Conservation (phyloP, 2,797 vertebrate genomes). For the Acanthurus lineatus region DNA sequence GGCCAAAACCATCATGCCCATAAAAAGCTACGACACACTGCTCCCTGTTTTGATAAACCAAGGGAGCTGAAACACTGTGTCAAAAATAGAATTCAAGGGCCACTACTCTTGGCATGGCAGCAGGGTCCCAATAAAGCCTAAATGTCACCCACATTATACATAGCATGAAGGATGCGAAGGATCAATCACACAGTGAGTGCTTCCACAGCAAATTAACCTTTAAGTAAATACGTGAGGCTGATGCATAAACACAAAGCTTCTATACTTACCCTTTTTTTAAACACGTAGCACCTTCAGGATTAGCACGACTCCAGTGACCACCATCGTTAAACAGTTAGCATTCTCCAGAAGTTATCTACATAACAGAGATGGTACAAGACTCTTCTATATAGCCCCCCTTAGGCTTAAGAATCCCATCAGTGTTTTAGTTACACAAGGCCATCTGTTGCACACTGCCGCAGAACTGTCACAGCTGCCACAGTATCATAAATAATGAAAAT, state of each 20-base stretch:
- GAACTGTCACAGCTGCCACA: conserved; percentile 35
- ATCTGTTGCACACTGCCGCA: conserved; percentile 57
- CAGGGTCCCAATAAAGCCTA: conserved; percentile 66
- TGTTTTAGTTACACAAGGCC: conserved; percentile 35
- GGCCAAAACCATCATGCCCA: conserved; percentile 64
- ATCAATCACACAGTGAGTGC: conserved; percentile 69
- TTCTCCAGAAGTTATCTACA: conserved; percentile 32
- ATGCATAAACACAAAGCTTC: conserved; percentile 56
- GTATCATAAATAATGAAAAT: conserved; percentile 51
- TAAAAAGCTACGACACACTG: conserved; percentile 64
- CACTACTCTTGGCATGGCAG: conserved; percentile 49
- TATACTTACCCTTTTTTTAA: conserved; percentile 33
- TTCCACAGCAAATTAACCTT: conserved; percentile 76
- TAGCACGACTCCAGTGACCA: not conserved
- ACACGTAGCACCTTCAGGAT: conserved; percentile 25
- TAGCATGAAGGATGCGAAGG: conserved; percentile 42
- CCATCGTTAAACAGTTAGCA: conserved; percentile 32
- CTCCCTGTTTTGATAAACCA: conserved; percentile 61
- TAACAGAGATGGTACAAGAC: conserved; percentile 9
- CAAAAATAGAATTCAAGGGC: conserved; percentile 68
- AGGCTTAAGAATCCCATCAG: conserved; percentile 36
- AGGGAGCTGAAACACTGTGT: conserved; percentile 61
- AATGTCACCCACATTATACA: conserved; percentile 74
- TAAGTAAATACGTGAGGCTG: conserved; percentile 68
- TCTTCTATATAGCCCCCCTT: not conserved